These are phyloP conservation scores for Resseliella maxima DNA, from an alignment of 2,888 invertebrate species.

Conservation along the genomic window DNA sequence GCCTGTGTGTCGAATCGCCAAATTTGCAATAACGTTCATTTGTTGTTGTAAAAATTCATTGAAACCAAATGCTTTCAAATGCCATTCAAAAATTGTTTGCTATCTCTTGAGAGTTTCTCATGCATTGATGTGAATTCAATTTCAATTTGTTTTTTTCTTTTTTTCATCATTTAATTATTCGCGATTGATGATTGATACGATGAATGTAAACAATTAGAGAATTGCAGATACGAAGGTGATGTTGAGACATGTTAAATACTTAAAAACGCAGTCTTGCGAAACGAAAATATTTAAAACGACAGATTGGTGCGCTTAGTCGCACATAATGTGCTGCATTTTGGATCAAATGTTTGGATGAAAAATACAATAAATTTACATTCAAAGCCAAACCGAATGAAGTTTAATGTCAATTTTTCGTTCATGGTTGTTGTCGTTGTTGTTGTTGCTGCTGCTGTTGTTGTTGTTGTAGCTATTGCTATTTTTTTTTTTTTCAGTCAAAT, in stretches of 20 bases:
- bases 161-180: constrained; percentile 41
- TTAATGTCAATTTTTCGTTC: not conserved
- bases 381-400: not conserved
- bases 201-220: not conserved
- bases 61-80: constrained; percentile 53
- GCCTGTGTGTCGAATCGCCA: not conserved
- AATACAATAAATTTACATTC: not conserved
- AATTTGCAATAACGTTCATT: not conserved
- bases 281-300: not conserved
- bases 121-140: not conserved
- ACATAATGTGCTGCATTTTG: not conserved
- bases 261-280: not conserved
- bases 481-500: not conserved
- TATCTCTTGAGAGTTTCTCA: constrained; percentile 15
- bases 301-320: not conserved
- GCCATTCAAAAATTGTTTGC: constrained; percentile 37
- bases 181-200: constrained; percentile 8
- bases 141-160: too few species aligned
- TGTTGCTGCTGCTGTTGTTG: not conserved
- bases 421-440: not conserved
- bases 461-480: not conserved
- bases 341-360: not conserved
- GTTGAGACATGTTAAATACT: not conserved
- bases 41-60: not conserved
- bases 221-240: not conserved